These are phyloP conservation scores for Corythornis madagascariensis DNA, from an alignment of 2,113 vertebrate species.

Conservation along the genomic window DNA sequence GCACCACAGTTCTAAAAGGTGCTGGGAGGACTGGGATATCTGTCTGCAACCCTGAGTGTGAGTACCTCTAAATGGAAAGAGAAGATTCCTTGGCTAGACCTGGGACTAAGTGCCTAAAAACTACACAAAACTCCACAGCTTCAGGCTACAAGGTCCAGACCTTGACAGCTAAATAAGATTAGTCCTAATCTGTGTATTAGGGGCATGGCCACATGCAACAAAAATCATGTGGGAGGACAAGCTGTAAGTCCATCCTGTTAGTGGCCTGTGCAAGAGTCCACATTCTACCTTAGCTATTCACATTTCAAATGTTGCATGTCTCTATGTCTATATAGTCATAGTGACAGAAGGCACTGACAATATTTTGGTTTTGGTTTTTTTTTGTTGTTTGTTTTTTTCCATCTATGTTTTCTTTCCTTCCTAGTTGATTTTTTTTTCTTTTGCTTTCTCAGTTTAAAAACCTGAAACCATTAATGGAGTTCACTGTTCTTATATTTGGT, in stretches of 20 bases:
- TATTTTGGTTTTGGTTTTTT: neutral
- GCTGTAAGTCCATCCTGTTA: neutral
- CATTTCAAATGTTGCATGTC: neutral
- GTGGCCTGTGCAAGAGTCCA: neutral
- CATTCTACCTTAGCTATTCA: neutral
- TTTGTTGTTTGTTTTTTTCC: neutral
- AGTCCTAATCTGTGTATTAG: neutral
- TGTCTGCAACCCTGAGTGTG: neutral
- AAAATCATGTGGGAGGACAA: neutral
- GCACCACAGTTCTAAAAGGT: neutral
- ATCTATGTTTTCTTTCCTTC: neutral
- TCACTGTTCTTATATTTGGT: neutral
- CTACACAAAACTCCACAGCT: neutral
- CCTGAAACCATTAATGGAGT: neutral
- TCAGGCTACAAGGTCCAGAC: neutral
- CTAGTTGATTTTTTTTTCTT: neutral
- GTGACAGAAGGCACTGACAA: neutral
- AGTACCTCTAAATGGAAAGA: neutral
- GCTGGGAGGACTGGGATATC: neutral
- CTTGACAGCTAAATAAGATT: neutral
- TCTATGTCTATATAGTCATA: neutral
- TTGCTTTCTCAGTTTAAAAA: neutral
- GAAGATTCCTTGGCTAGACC: neutral
- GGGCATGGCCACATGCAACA: neutral
- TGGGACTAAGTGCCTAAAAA: neutral